A percentile compares a stretch with the other conserved stretches of the same genome.
Conservation (phyloP, 2,888 invertebrate species). For the Drosophila monieri region DNA sequence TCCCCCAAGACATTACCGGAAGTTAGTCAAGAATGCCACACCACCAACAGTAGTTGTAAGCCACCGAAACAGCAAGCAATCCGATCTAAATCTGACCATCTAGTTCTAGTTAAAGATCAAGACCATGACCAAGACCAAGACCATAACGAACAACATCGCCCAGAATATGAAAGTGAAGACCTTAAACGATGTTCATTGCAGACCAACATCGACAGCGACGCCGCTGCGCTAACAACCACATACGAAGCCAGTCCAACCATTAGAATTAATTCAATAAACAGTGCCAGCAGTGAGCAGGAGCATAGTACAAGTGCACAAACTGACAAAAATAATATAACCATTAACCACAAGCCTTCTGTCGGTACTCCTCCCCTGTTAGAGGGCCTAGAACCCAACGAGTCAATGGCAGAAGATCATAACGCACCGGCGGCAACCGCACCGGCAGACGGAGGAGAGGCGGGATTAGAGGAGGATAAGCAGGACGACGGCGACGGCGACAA, state of each 20-base stretch:
- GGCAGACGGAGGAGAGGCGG: slow-evolving; percentile 28
- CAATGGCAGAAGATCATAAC: slow-evolving; percentile 13
- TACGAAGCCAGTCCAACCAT: slow-evolving; percentile 44
- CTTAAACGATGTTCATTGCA: slow-evolving; percentile 65
- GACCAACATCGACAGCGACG: slow-evolving; percentile 66
- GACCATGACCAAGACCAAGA: slow-evolving; percentile 28
- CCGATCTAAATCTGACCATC: slow-evolving; percentile 22
- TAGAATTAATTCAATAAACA: slow-evolving; percentile 34
- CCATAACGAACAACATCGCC: slow-evolving; percentile 50
- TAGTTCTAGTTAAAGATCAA: slow-evolving; percentile 48
- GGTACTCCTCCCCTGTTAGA: slow-evolving; percentile 41
- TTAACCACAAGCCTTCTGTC: slow-evolving; percentile 33
- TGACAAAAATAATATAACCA: slow-evolving; percentile 58
- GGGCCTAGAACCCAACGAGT: slow-evolving; percentile 45
- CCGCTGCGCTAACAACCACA: slow-evolving; percentile 54
- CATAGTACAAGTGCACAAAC: slow-evolving; percentile 55
- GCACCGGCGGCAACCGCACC: neutral
- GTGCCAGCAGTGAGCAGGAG: slow-evolving; percentile 25
- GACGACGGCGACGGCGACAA: slow-evolving; percentile 80
- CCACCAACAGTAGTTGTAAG: slow-evolving; percentile 53
- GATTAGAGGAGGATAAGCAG: slow-evolving; percentile 52
- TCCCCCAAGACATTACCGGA: neutral
- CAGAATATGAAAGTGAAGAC: slow-evolving; percentile 60
- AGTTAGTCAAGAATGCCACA: slow-evolving; percentile 25
- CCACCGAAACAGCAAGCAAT: slow-evolving; percentile 11